These are phyloP conservation scores for Acrobasis consociella DNA, from an alignment of 2,888 invertebrate genomes.

Conservation along the genomic window DNA sequence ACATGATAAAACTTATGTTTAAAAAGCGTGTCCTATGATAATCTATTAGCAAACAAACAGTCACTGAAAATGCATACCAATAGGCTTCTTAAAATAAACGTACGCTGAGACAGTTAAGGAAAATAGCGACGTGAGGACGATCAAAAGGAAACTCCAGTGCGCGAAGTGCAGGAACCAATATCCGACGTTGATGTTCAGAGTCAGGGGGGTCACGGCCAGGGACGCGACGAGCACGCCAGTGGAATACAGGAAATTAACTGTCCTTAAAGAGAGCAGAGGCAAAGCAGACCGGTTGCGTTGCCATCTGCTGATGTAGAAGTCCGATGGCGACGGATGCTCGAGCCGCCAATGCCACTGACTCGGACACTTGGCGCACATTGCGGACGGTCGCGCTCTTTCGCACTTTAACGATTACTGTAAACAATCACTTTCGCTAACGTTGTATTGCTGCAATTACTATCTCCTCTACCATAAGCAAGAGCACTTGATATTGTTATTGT, in stretches of 20 bases:
- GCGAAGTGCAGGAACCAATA: slow-evolving; percentile 76
- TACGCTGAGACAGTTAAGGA: slow-evolving; percentile 56
- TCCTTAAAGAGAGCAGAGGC: slow-evolving; percentile 50
- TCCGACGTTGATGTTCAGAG: slow-evolving; percentile 45
- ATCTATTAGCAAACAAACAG: slow-evolving; percentile 7
- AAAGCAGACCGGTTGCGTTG: slow-evolving; percentile 55
- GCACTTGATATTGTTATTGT: slow-evolving; percentile 18
- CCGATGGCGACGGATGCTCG: slow-evolving; percentile 54
- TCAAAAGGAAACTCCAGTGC: slow-evolving; percentile 68
- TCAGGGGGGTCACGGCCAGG: slow-evolving; percentile 44
- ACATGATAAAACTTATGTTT: too few relatives aligned
- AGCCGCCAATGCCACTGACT: slow-evolving; percentile 53
- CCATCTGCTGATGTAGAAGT: slow-evolving; percentile 69
- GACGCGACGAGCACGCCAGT: slow-evolving; percentile 51
- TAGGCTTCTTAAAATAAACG: slow-evolving; percentile 53
- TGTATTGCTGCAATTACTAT: slow-evolving; percentile 31
- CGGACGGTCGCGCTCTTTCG: slow-evolving; percentile 29
- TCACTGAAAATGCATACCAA: slow-evolving; percentile 50
- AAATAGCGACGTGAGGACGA: slow-evolving; percentile 55
- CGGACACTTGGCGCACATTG: slow-evolving; percentile 44
- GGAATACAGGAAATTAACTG: slow-evolving; percentile 57
- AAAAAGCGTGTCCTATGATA: too few relatives aligned
- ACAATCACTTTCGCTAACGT: slow-evolving; percentile 37
- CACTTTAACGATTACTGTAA: slow-evolving; percentile 27
- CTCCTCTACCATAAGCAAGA: slow-evolving; percentile 5